Conservation (phyloP, 1,140 invertebrate genomes). For the Aphelinus atriplicis region DNA sequence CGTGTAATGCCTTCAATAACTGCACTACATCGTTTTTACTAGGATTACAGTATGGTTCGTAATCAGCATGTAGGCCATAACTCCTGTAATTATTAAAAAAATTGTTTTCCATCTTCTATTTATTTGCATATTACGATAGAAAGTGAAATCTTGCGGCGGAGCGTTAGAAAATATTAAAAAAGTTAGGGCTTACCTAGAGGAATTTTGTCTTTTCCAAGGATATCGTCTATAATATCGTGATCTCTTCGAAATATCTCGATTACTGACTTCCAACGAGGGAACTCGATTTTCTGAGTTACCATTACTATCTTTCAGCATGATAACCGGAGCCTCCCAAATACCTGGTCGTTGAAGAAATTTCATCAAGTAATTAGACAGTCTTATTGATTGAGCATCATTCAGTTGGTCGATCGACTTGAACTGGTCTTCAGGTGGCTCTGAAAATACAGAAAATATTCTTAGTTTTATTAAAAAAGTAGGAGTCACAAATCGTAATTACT, state of each 20-base stretch:
- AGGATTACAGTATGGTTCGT: constrained; percentile 68
- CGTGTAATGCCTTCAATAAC: constrained; percentile 70
- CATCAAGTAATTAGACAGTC: constrained; percentile 44
- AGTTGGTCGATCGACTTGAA: constrained; percentile 37
- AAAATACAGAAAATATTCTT: background rate
- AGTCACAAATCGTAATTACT: too few species aligned
- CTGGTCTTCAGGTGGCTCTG: constrained; percentile 30
- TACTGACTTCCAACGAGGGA: constrained; percentile 3
- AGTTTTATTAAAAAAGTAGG: too few species aligned
- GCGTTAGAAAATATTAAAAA: background rate
- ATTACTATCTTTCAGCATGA: constrained; percentile 42
- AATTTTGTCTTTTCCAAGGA: constrained; percentile 71
- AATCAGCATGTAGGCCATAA: constrained; percentile 55
- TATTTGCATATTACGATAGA: background rate
- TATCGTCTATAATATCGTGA: constrained; percentile 71
- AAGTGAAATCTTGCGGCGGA: background rate
- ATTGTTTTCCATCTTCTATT: background rate
- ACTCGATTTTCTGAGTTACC: constrained; percentile 3
- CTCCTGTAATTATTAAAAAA: background rate
- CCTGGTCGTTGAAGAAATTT: constrained; percentile 44
- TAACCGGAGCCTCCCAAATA: constrained; percentile 43
- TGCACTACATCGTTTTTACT: constrained; percentile 70
- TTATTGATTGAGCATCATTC: constrained; percentile 40
- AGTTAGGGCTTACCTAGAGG: constrained; percentile 42
- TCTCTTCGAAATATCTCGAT: constrained; percentile 57